Base-by-base conservation (phyloP, 2,888 invertebrate species). In the Tromatobia lineatoria region DNA sequence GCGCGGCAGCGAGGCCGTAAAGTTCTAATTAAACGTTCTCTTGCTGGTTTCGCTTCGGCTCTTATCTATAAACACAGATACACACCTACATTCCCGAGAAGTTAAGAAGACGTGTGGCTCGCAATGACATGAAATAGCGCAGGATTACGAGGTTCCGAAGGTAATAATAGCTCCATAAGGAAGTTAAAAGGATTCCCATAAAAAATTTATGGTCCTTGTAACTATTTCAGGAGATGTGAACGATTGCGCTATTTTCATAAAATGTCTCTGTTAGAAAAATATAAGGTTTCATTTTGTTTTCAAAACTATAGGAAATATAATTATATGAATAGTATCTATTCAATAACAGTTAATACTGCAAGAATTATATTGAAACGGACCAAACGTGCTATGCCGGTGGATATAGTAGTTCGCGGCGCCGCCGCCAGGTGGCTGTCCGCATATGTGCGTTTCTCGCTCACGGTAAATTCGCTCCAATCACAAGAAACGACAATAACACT, bases 21-120 rank as follows among this genome's bases (percentile, higher is more conserved):
- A 83, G 75, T 80, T 83, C 76, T 73, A 83, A 83, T 83, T 80
- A 80, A 83, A 76, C 66, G 71, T 76, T 57, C 71, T 50, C 45
- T 18, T 61, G 69, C 47, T 57, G 61, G 74, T 15, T 64, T 79
- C 52, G 29, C 61, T 38, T 54, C 69, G 23, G 45, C 67, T 67
- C 67, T 67, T 47, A 67, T 67, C 47, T 67, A 47, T 45, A 13
- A 67, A 67, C 25, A 25, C 67, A 45, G 15, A 67, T 4, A 25
- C 67, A 67, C 42, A 64, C 67, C 2, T 11, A 45, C 66, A 34
- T 66, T 23, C 15, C 13, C 15, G 3, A 1, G n/a, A 45, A 15
- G 45, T 45, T 25, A 4, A 25, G 45, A 45, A 13, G 8, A 67
- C 67, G 67, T 47, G 67, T 47, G 67, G 23, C 47, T 47, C 47